Evolutionary conservation across 92 coral and sea anemone genomes (phyloP), one percentile per base, ranked within the genome.

Genomic region (Virgularia gustaviana): DNA sequence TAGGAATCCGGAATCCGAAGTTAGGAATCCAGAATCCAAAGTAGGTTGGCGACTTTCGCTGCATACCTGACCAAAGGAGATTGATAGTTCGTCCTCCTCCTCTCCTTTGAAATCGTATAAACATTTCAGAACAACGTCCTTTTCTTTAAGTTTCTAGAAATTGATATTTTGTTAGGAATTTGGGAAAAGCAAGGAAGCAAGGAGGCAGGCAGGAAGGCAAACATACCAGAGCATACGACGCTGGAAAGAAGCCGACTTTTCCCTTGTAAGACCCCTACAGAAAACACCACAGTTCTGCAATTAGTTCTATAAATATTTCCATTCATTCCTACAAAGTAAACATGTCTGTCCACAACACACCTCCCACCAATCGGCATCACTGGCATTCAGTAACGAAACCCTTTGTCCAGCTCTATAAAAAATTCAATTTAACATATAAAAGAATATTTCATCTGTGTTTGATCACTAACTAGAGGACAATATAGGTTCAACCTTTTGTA

Each of bases 331-430:
- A n/a, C n/a, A n/a, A 2, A 18, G 25, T 4, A 5, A 64, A 23
- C 28, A n/a, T 22, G 18, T 27, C 36, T 11, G 25, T 9, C 31
- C 23, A 58, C 9, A 29, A 38, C 72, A 12, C 59, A 81, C 96
- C 71, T 94, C 99, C 99, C 99, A 94, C 99, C 99, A 94, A 77
- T 88, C 86, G 23, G 80, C 75, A 49, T 90, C 88, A 23, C 88
- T 81, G 34, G 85, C 89, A 78, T 87, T 94, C 16, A 83, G 63
- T 28, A 94, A 79, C 38, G 74, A 34, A 20, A 94, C 67, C 66
- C 77, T 86, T 51, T 94, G 87, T 8, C 99, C 99, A 66, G 99
- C 96, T 49, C 96, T 94, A 45, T 35, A 52, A 53, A 16, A 19
- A 15, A 28, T 39, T 7, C 8, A 7, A 39, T 39, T 8, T 7